Base-by-base conservation (phyloP, 1,140 invertebrate species). In the Bombus cullumanus region DNA sequence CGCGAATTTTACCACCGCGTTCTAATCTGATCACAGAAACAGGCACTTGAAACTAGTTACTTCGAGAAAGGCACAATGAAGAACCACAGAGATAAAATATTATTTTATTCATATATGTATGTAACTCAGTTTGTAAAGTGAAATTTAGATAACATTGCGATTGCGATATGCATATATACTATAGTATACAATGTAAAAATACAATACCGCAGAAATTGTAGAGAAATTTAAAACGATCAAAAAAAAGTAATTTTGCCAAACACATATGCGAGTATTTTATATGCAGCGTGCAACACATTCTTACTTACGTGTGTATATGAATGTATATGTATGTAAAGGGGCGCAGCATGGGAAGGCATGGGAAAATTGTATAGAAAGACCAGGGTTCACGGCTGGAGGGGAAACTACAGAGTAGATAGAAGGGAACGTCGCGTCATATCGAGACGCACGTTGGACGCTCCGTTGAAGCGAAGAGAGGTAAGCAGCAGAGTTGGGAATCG, bases 381-480 rank as follows among this genome's bases (percentile, higher is more conserved):
- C 43, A 43, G 15, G 86, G 66, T 62, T 71, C 75, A 28, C 82
- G 79, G 75, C 66, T 84, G 82, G 47, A 84, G 69, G 82, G 76
- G 86, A 77, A 69, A 83, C 68, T 84, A 89, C 88, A 81, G 47
- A 53, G 47, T 53, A 53, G 18, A 53, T 18, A 53, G 85, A 86
- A 83, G 86, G 86, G 89, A 85, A 83, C 64, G 62, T 62, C 81
- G 86, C 47, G 47, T 53, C 47, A 53, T 22, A 18, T 53, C 18
- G 47, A 53, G 47, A 22, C 47, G 85, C 74, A 73, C 72, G 84
- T 90, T 87, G 88, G 81, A 89, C 88, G 88, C 85, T 87, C 69
- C 85, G 89, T 81, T 89, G 87, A 86, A 89, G 88, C 87, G 87
- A 59, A 66, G 74, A 72, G 77, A 85, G 83, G 59, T 59, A 79